phyloP scores from a whole-genome alignment of 2,113 vertebrate genomes.

The Tamias sibiricus region DNA sequence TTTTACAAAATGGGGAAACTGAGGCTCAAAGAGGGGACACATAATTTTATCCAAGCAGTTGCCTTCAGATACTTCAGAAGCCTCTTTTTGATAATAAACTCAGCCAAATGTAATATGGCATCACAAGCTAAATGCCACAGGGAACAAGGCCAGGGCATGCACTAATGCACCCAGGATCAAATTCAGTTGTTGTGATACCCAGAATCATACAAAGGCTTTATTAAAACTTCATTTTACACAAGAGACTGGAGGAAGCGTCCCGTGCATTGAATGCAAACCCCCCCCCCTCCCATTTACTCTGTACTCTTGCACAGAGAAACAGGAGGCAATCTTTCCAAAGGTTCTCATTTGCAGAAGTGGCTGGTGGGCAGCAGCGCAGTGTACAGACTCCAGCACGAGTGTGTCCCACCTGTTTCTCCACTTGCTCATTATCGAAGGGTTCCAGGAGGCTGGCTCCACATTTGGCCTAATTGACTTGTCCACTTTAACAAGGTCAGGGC shows the following conservation, averaged over 20 bases:
- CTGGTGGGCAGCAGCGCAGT: neutral
- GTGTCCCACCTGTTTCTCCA: slow-evolving; percentile 30
- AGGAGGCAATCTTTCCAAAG: neutral
- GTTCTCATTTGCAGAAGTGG: slow-evolving; percentile 4
- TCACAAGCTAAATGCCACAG: neutral
- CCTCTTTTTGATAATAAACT: neutral
- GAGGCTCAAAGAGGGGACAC: neutral
- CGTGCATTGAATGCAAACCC: neutral
- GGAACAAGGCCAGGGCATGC: neutral
- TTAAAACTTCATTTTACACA: neutral
- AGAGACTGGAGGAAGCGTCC: neutral
- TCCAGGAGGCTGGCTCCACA: neutral
- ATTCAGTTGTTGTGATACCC: neutral
- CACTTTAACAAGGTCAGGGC: neutral
- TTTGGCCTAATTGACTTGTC: neutral
- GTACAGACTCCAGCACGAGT: neutral
- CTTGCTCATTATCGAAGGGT: neutral
- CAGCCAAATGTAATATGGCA: neutral
- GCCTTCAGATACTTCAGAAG: neutral
- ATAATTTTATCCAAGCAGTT: neutral
- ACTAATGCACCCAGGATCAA: neutral
- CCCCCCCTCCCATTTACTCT: neutral
- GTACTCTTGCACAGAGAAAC: neutral
- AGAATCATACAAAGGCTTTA: neutral
- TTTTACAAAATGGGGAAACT: neutral